Base-by-base conservation (phyloP, 1,140 invertebrate species). In the Helicoverpa zea region DNA sequence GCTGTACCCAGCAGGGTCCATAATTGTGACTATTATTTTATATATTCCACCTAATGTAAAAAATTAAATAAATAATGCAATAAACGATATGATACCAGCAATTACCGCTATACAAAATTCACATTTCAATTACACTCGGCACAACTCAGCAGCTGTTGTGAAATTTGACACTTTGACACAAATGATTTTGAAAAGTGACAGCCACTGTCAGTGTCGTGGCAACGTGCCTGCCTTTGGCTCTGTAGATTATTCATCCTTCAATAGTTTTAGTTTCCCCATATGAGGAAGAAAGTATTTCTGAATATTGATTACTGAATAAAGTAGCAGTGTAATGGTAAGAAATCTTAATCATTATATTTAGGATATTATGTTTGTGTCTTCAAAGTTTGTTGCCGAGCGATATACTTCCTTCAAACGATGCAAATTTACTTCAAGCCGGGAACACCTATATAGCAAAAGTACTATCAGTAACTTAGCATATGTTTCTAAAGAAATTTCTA, bases 171-270 rank as follows among this genome's bases (percentile, higher is more conserved):
- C 66, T 18, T 68, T 66, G 63, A 66, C 63, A 61, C 18, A 49
- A 72, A n/a, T 56, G 18, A n/a, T 30, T 56, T 35, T 58, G 70
- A 73, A 52, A 58, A 58, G 9, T 73, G 52, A 43, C 29, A 56
- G 47, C 0, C 14, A 9, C 23, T 73, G 70, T 73, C 70, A 73
- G 52, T 73, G 30, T 73, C 70, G 70, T 73, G 70, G 70, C 70
- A 73, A 73, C 70, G 70, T 73, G 70, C 70, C 35, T 43, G 35
- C 5, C 5, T 23, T 7, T 43, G 5, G 35, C 35, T 43, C 35
- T 16, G 54, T 16, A 7, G 54, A 56, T 18, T 58, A 16, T 18
- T 18, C 35, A 43, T 66, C 14, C 16, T 61, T 66, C 63, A 43
- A 43, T 43, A 43, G 35, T 43, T 30, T 58, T 58, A 52, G 23